Percentiles rank a stretch among this genome's conserved stretches.
Evolutionary conservation across 30 jellyfish, hydroid and myxozoan genomes (phyloP).

Genomic region (Hydractinia symbiolongicarpus): DNA sequence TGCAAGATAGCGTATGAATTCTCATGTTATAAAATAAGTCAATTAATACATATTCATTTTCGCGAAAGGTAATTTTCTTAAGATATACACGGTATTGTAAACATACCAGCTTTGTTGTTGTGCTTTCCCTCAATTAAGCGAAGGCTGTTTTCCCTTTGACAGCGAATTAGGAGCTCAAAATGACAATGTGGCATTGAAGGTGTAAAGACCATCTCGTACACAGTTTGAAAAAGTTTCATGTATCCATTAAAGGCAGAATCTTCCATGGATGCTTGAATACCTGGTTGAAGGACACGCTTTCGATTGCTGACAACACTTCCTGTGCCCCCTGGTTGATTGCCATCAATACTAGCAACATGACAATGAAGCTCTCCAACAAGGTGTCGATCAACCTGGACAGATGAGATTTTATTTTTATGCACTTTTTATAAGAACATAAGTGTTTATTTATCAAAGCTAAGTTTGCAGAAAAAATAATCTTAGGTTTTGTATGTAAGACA

Average conservation of each 20-base stretch:
- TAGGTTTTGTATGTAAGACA: no score
- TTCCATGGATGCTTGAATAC: neutral
- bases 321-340: neutral
- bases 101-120: neutral
- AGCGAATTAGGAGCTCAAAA: neutral
- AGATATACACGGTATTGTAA: neutral
- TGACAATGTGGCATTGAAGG: neutral
- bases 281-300: neutral
- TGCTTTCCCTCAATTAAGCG: neutral
- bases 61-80: neutral
- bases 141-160: neutral
- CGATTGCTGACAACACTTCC: neutral
- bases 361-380: neutral
- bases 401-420: no score
- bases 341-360: neutral
- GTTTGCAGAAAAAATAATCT: no score
- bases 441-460: no score
- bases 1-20: slow-evolving; percentile 15
- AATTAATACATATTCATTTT: neutral
- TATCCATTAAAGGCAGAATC: neutral
- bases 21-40: neutral
- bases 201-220: neutral
- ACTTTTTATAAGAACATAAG: no score
- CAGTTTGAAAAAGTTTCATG: neutral
- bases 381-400: neutral